A percentile compares a stretch with the other conserved stretches of the same genome.
Evolutionary conservation across 92 coral and sea anemone genomes (phyloP).

Genomic region (Porites rus): DNA sequence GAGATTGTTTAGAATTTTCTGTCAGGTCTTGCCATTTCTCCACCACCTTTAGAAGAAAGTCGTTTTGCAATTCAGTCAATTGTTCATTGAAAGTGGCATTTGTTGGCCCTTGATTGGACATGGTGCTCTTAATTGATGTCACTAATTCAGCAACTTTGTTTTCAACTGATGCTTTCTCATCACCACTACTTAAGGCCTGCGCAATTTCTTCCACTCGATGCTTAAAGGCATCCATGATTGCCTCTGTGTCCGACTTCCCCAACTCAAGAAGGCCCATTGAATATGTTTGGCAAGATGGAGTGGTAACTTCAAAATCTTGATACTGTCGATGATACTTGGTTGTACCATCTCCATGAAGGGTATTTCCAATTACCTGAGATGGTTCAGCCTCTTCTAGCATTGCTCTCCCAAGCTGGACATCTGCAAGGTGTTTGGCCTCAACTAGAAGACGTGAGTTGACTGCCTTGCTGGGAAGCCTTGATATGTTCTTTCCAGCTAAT

Average conservation of each 20-base stretch:
- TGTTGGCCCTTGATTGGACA: conserved; percentile 38
- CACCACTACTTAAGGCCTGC: conserved; percentile 1
- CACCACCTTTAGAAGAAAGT: conserved; percentile 34
- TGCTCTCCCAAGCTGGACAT: conserved; percentile 44
- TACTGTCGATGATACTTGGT: conserved; percentile 44
- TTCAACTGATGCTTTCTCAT: neutral
- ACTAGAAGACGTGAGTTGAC: conserved; percentile 39
- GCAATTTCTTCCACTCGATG: neutral
- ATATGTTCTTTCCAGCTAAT: conserved; percentile 18
- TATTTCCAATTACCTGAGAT: conserved; percentile 24
- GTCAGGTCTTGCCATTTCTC: conserved; percentile 34
- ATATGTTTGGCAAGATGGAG: conserved; percentile 33
- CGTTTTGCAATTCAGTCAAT: conserved; percentile 19
- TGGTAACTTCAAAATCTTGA: conserved; percentile 46
- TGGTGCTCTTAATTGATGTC: conserved; percentile 40
- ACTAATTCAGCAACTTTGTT: conserved; percentile 22
- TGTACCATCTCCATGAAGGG: conserved; percentile 26
- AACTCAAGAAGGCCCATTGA: conserved; percentile 42
- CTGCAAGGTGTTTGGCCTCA: conserved; percentile 43
- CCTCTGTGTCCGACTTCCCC: conserved; percentile 38
- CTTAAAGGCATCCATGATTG: conserved; percentile 38
- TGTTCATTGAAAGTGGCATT: conserved; percentile 37
- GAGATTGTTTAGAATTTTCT: conserved; percentile 4
- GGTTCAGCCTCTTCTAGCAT: conserved; percentile 45
- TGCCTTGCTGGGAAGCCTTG: conserved; percentile 40